Base-by-base conservation (phyloP, 2,888 invertebrate genomes). In the Macroteleia sp. region DNA sequence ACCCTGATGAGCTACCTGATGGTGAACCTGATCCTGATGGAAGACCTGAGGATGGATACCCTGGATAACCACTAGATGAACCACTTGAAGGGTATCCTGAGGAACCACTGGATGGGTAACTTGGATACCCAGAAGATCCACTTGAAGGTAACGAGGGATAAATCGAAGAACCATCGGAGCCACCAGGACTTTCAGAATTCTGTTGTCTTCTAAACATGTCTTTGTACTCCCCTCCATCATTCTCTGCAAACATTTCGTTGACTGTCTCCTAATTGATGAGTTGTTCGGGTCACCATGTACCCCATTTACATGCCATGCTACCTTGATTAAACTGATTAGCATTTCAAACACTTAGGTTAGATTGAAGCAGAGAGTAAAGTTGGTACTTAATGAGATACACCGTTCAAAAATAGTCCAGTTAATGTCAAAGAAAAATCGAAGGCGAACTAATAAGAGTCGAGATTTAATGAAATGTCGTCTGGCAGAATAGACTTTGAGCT, bases 241-340 rank as follows among this genome's bases (percentile, higher is more conserved):
- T 75, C 14, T 90, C 91, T 91, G 90, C 78, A 85, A 90, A 90
- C 86, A 91, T 84, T 84, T 86, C 86, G 81, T 77, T 56, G 81
- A 82, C 85, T 85, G 76, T 84, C 80, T 81, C 76, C 83, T 81
- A 82, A 82, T 66, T 83, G 71, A 57, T 41, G 54, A 46, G 22
- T 67, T 54, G 20, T 39, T 70, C 22, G 52, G 39, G 62, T 52
- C n/a, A 56, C 25, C 32, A 20, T 22, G 46, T 12, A 41, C 69
- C 34, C 74, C 73, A 64, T n/a, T n/a, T 14, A n/a, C 70, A 66
- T 73, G 64, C 73, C 73, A 76, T 78, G 80, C 71, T 64, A 12
- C 30, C 17, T 56, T 50, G 36, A 16, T 56, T 66, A 25, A 20
- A 22, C 30, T 20, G 22, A 32, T 8, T 62, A 34, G 44, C 69